phyloP scores from a whole-genome alignment of 1,140 invertebrate genomes.

The Metaphire vulgaris region DNA sequence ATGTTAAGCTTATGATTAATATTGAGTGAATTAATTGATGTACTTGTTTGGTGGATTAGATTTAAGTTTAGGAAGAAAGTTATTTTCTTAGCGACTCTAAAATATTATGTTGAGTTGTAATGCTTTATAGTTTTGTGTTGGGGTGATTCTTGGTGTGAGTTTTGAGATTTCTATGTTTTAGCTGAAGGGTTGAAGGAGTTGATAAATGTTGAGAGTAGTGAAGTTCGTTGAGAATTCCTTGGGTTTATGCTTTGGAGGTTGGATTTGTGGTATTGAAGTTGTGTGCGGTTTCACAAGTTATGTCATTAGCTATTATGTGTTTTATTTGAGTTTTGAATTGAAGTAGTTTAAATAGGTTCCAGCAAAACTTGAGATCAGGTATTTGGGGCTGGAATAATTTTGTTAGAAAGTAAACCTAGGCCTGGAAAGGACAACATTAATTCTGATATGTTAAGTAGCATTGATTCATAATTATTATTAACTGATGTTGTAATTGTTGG shows the following conservation, averaged over 20 bases:
- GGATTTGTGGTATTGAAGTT: too few species aligned
- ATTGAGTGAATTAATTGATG: neutral
- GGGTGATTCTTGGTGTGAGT: neutral
- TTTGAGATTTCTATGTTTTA: neutral
- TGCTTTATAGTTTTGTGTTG: neutral
- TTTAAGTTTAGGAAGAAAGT: neutral
- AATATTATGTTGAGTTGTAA: neutral
- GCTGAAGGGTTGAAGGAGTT: too few species aligned
- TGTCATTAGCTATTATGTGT: too few species aligned
- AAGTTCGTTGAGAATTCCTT: too few species aligned
- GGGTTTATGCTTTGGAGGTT: too few species aligned
- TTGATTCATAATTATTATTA: too few species aligned
- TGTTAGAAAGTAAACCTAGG: neutral
- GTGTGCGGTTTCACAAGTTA: too few species aligned
- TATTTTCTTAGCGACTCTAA: neutral
- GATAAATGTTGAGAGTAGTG: too few species aligned
- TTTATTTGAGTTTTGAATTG: too few species aligned
- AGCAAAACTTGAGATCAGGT: neutral
- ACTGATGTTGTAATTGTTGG: too few species aligned
- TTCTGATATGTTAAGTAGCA: neutral
- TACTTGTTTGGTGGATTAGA: neutral
- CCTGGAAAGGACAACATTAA: neutral
- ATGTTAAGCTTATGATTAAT: too few species aligned
- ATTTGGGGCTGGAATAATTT: neutral
- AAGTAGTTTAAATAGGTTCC: neutral